These are phyloP conservation scores for Perca flavescens DNA, from an alignment of 2,113 vertebrate species.

Conservation along the genomic window DNA sequence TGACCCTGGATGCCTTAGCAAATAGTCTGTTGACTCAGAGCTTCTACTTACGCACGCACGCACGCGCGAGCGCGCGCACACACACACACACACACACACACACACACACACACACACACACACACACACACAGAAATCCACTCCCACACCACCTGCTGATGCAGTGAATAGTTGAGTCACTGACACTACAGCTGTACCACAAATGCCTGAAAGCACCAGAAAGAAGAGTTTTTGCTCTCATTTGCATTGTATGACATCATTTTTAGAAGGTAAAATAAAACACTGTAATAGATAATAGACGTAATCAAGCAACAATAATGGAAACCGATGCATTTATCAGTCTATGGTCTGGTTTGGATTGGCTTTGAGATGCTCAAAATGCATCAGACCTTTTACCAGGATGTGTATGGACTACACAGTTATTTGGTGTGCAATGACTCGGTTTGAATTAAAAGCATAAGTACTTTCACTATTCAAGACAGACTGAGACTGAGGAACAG, in stretches of 20 bases:
- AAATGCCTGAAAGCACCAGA: not conserved
- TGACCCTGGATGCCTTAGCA: slow-evolving; percentile 62
- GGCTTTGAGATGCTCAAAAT: slow-evolving; percentile 40
- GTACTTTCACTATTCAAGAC: not conserved
- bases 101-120: not conserved
- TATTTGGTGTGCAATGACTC: not conserved
- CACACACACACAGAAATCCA: not conserved
- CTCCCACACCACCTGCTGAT: not conserved
- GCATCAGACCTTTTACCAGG: slow-evolving; percentile 42
- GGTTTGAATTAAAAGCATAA: not conserved
- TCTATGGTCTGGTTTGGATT: slow-evolving; percentile 21
- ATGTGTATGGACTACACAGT: not conserved
- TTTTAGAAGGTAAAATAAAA: not conserved
- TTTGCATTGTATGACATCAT: not conserved
- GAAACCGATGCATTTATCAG: slow-evolving; percentile 51
- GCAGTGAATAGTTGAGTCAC: slow-evolving; percentile 16
- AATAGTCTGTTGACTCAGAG: slow-evolving; percentile 67
- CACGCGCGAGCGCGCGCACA: not conserved
- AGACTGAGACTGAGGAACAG: not conserved
- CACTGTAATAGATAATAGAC: not conserved
- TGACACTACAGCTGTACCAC: not conserved
- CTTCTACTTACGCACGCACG: slow-evolving; percentile 5
- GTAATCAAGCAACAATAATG: slow-evolving; percentile 22
- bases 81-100: not conserved
- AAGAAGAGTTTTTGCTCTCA: not conserved